A percentile compares a stretch with the other conserved stretches of the same genome.
These are phyloP conservation scores for Dermochelys coriacea DNA, from an alignment of 2,797 vertebrate genomes.

Conservation along the genomic window DNA sequence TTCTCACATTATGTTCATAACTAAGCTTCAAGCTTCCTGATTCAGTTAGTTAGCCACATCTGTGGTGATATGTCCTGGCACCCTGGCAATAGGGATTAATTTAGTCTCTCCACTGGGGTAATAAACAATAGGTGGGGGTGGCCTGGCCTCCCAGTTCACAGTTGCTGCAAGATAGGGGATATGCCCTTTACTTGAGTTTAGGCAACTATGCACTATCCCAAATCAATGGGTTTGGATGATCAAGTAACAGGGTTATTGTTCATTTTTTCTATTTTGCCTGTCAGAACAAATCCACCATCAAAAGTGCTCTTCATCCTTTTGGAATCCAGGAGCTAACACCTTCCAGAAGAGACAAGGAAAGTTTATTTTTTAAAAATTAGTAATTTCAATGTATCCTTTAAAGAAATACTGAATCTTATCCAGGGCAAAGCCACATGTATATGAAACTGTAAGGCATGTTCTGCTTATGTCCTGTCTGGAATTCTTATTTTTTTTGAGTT, in stretches of 20 bases:
- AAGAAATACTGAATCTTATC: accelerated
- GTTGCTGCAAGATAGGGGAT: background rate
- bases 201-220: background rate
- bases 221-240: background rate
- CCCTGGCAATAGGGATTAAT: background rate
- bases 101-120: background rate
- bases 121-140: background rate
- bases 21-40: background rate
- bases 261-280: background rate
- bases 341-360: background rate
- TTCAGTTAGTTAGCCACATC: background rate
- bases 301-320: background rate
- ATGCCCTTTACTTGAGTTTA: background rate
- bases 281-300: background rate
- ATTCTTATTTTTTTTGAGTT: background rate
- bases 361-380: background rate
- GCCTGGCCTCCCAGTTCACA: background rate
- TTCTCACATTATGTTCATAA: background rate
- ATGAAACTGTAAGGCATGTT: background rate
- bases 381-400: background rate
- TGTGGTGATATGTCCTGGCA: background rate
- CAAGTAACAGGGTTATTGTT: background rate
- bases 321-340: background rate
- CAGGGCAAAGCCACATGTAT: background rate
- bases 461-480: background rate